Conservation (phyloP, 53 echinoderm and acorn worm species). For the Henricia sp. region DNA sequence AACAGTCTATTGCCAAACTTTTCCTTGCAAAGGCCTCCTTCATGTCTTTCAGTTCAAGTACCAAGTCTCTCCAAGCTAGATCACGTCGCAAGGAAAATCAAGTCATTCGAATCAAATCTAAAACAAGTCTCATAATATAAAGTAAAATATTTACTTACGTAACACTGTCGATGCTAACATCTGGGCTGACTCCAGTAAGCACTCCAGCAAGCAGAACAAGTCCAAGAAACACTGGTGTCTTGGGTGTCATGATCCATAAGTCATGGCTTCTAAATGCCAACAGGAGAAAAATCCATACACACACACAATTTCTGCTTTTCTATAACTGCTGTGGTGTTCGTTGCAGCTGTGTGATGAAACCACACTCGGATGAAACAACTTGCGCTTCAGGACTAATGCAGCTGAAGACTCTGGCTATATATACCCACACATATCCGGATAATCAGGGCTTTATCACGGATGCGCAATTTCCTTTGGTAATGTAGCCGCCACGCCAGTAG, state of each 20-base stretch:
- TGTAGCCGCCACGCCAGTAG: conserved; percentile 29
- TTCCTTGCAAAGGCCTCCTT: too few species aligned
- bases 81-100: too few species aligned
- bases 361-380: too few species aligned
- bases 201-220: conserved; percentile 15
- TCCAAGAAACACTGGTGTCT: not conserved
- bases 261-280: conserved; percentile 13
- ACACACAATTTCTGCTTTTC: not conserved
- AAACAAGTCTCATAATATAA: not conserved
- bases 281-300: not conserved
- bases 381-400: not conserved
- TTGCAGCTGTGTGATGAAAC: too few species aligned
- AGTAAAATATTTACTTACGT: too few species aligned
- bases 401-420: not conserved
- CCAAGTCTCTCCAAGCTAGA: too few species aligned
- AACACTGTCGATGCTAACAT: conserved; percentile 30
- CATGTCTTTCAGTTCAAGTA: too few species aligned
- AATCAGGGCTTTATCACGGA: conserved; percentile 23
- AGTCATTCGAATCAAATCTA: too few species aligned
- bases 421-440: too few species aligned
- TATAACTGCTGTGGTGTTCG: too few species aligned
- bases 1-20: too few species aligned
- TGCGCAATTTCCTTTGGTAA: conserved; percentile 13
- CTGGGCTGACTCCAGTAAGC: conserved; percentile 9
- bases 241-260: conserved; percentile 36